phyloP scores from a whole-genome alignment of 2,888 invertebrate genomes.

The Bembecia ichneumoniformis region DNA sequence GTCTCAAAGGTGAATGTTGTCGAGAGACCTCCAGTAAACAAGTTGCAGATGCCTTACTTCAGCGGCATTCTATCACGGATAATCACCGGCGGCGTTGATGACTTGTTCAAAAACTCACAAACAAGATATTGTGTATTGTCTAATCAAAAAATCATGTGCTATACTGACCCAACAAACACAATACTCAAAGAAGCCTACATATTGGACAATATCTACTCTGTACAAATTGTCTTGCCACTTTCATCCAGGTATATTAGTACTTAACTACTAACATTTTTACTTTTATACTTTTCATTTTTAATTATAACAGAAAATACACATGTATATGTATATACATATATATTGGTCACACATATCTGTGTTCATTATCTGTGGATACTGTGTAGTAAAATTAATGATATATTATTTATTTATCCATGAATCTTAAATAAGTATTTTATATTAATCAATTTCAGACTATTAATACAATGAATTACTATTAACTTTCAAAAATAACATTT shows the following conservation, averaged over 20 bases:
- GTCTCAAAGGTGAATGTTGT: slow-evolving; percentile 39
- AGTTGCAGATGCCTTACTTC: slow-evolving; percentile 61
- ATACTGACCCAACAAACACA: slow-evolving; percentile 79
- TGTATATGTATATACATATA: no score
- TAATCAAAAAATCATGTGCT: slow-evolving; percentile 81
- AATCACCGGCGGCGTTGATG: slow-evolving; percentile 76
- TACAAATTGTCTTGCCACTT: slow-evolving; percentile 75
- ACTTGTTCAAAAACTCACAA: slow-evolving; percentile 82
- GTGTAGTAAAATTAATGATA: no score
- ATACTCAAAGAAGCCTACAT: slow-evolving; percentile 79
- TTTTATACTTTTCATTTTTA: no score
- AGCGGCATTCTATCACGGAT: slow-evolving; percentile 75
- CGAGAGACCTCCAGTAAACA: slow-evolving; percentile 66
- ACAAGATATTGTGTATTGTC: slow-evolving; percentile 80
- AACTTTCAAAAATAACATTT: no score
- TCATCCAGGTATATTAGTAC: slow-evolving; percentile 43
- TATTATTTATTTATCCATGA: no score
- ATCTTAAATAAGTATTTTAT: no score
- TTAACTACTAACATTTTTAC: no score
- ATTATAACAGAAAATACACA: no score
- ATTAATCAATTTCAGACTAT: no score
- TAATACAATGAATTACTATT: no score
- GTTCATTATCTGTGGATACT: no score
- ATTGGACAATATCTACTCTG: slow-evolving; percentile 75
- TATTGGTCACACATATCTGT: no score